Percentiles rank a stretch among this genome's conserved stretches.
These are phyloP conservation scores for Cataglyphis livida DNA, from an alignment of 2,888 invertebrate genomes.

Conservation along the genomic window DNA sequence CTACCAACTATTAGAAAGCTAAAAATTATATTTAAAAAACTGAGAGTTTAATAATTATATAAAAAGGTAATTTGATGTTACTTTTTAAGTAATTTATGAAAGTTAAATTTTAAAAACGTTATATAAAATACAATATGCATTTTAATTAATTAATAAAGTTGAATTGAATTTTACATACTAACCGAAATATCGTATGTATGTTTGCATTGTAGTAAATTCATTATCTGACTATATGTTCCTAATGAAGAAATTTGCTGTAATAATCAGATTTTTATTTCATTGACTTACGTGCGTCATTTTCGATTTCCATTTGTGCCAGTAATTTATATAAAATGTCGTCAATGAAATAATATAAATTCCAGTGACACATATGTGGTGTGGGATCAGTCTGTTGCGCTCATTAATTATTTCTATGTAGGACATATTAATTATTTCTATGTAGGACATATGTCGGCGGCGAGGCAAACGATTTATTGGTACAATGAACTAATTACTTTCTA, in stretches of 20 bases:
- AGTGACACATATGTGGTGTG: neutral
- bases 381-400: slow-evolving; percentile 58
- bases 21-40: neutral
- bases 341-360: slow-evolving; percentile 48
- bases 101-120: neutral
- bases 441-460: slow-evolving; percentile 64
- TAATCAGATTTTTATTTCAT: slow-evolving; percentile 18
- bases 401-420: slow-evolving; percentile 71
- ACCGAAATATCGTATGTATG: neutral
- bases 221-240: neutral
- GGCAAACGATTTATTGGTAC: slow-evolving; percentile 72
- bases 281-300: slow-evolving; percentile 2
- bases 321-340: slow-evolving; percentile 21
- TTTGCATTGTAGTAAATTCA: neutral
- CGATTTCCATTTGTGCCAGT: slow-evolving; percentile 11
- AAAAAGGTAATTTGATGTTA: neutral
- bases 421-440: slow-evolving; percentile 70
- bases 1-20: neutral
- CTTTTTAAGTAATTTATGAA: neutral
- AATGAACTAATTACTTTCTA: slow-evolving; percentile 75
- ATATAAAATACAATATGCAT: too few relatives aligned
- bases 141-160: neutral
- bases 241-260: neutral
- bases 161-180: neutral
- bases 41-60: neutral